phyloP scores from a whole-genome alignment of 2,888 invertebrate genomes.

The Ormyrus nitidulus region DNA sequence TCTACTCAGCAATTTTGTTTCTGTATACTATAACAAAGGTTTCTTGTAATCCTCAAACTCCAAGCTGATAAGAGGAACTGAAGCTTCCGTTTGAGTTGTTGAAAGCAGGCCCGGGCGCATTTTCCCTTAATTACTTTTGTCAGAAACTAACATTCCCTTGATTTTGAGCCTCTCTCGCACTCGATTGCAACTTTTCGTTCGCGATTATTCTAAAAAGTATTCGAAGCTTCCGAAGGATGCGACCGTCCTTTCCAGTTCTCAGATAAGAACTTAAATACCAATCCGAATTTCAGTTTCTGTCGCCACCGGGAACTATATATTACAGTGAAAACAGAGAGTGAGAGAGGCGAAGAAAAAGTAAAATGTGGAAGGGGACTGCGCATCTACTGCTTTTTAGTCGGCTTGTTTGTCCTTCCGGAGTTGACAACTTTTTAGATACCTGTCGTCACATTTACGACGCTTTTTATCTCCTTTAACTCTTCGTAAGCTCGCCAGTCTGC shows the following conservation, averaged over 20 bases:
- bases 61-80: slow-evolving; percentile 37
- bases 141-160: slow-evolving; percentile 7
- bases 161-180: not conserved
- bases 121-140: slow-evolving; percentile 35
- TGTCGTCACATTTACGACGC: slow-evolving; percentile 10
- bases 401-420: slow-evolving; percentile 5
- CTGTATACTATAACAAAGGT: too few relatives aligned
- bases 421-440: slow-evolving; percentile 12
- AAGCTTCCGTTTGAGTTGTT: slow-evolving; percentile 18
- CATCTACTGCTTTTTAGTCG: too few relatives aligned
- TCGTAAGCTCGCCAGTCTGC: not conserved
- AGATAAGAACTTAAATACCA: slow-evolving; percentile 1
- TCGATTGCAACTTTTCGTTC: too few relatives aligned
- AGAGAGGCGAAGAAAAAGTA: too few relatives aligned
- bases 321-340: too few relatives aligned
- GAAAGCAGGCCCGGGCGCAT: not conserved
- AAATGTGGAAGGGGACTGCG: too few relatives aligned
- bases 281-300: not conserved
- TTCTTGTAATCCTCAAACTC: not conserved
- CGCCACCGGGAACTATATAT: too few relatives aligned
- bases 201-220: too few relatives aligned
- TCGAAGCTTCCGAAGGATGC: too few relatives aligned
- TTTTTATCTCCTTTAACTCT: not conserved
- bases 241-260: not conserved
- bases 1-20: too few relatives aligned